These are phyloP conservation scores for Okamejei kenojei DNA, from an alignment of 2,797 vertebrate species.

Conservation along the genomic window DNA sequence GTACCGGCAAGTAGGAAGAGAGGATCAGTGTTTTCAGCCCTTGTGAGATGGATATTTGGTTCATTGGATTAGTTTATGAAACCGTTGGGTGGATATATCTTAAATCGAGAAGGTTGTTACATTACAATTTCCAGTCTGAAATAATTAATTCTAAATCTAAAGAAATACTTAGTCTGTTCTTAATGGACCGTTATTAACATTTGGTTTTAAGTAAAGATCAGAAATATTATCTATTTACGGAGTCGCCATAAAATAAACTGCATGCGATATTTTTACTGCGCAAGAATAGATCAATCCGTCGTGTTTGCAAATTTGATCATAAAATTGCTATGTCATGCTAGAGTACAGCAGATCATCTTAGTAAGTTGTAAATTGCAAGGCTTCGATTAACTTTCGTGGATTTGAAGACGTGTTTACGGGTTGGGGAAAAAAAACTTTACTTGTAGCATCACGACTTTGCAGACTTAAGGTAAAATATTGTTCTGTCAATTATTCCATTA, in stretches of 20 bases:
- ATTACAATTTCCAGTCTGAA: background rate
- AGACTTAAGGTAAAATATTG: background rate
- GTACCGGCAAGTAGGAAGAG: background rate
- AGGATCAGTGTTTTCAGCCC: background rate
- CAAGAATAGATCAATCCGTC: background rate
- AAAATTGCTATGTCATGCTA: constrained; percentile 1
- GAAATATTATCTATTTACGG: background rate
- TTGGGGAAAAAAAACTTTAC: background rate
- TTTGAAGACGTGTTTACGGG: background rate
- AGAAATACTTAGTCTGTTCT: background rate
- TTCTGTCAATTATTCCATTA: background rate
- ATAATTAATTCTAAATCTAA: background rate
- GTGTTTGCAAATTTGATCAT: background rate
- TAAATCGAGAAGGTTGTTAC: too few relatives aligned
- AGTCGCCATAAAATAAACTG: background rate
- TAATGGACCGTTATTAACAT: background rate
- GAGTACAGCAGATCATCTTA: background rate
- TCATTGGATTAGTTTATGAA: constrained; percentile 4
- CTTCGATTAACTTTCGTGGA: background rate
- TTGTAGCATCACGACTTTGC: background rate
- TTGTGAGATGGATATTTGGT: background rate
- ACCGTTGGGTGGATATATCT: background rate
- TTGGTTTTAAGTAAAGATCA: background rate
- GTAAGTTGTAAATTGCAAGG: background rate
- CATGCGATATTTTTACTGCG: background rate